A percentile compares a stretch with the other conserved stretches of the same genome.
These are phyloP conservation scores for Chrysomallon squamiferum DNA, from an alignment of 1,140 invertebrate species.

Conservation along the genomic window DNA sequence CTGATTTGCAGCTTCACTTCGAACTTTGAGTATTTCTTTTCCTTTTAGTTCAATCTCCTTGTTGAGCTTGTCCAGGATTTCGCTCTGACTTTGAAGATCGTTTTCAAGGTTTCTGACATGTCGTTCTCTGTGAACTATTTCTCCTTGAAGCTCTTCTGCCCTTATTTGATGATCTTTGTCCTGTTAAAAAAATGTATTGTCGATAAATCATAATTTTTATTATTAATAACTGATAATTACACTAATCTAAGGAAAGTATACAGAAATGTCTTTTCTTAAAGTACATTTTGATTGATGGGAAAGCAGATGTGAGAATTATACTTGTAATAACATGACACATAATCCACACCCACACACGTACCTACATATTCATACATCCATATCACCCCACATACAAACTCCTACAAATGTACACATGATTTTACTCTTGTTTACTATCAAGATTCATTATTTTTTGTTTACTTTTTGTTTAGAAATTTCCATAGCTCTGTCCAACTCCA, in stretches of 20 bases:
- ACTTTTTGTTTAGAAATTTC: slow-evolving; percentile 62
- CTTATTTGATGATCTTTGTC: slow-evolving; percentile 55
- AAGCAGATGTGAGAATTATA: too few species aligned
- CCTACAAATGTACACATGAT: too few species aligned
- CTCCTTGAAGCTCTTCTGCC: slow-evolving; percentile 54
- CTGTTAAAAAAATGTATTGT: slow-evolving; percentile 33
- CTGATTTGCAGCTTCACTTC: slow-evolving; percentile 51
- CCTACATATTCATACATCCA: too few species aligned
- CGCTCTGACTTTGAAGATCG: slow-evolving; percentile 45
- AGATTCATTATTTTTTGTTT: background rate
- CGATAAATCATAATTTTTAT: too few species aligned
- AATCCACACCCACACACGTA: too few species aligned
- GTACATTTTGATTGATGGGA: too few species aligned
- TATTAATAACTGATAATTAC: too few species aligned
- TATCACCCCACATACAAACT: too few species aligned
- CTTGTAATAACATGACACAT: too few species aligned
- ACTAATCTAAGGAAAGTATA: too few species aligned
- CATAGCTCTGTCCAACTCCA: slow-evolving; percentile 59
- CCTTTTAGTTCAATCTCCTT: slow-evolving; percentile 52
- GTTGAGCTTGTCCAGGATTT: slow-evolving; percentile 47
- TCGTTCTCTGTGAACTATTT: slow-evolving; percentile 52
- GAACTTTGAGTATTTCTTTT: slow-evolving; percentile 50
- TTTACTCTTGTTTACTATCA: too few species aligned
- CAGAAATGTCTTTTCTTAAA: too few species aligned
- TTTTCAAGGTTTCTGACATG: slow-evolving; percentile 53